phyloP scores from a whole-genome alignment of 2,888 invertebrate species.

The Junonia oenone region DNA sequence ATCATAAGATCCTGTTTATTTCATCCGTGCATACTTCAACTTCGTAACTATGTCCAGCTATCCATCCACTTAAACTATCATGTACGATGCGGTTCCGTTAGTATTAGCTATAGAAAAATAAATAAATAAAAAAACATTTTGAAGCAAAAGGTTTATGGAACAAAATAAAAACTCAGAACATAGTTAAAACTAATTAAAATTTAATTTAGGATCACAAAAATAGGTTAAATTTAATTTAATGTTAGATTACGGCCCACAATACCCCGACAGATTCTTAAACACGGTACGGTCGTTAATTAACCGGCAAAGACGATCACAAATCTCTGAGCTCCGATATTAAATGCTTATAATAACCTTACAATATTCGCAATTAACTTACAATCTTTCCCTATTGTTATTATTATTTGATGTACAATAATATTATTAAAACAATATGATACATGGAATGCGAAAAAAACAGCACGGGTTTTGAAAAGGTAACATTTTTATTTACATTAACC shows the following conservation, averaged over 20 bases:
- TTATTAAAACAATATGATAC: constrained; percentile 15
- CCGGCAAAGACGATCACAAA: background rate
- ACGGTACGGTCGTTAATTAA: constrained; percentile 19
- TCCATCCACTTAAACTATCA: background rate
- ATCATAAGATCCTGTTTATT: background rate
- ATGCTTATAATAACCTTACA: constrained; percentile 9
- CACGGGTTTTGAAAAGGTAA: constrained; percentile 22
- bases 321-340: constrained; percentile 10
- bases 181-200: constrained; percentile 60
- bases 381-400: background rate
- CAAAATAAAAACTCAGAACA: constrained; percentile 42
- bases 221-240: constrained; percentile 32
- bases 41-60: too few relatives aligned
- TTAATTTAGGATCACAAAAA: constrained; percentile 73
- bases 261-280: constrained; percentile 23
- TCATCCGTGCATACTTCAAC: background rate
- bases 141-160: constrained; percentile 26
- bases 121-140: constrained; percentile 18
- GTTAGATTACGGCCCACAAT: constrained; percentile 27
- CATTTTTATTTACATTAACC: constrained; percentile 37
- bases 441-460: constrained; percentile 24
- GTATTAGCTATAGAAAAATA: background rate
- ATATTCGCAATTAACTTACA: constrained; percentile 7
- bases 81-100: background rate
- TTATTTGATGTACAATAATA: constrained; percentile 12